Evolutionary conservation across 2,113 vertebrate genomes (phyloP), one percentile per base, ranked within the genome.

Genomic region (Lipophrys pholis): DNA sequence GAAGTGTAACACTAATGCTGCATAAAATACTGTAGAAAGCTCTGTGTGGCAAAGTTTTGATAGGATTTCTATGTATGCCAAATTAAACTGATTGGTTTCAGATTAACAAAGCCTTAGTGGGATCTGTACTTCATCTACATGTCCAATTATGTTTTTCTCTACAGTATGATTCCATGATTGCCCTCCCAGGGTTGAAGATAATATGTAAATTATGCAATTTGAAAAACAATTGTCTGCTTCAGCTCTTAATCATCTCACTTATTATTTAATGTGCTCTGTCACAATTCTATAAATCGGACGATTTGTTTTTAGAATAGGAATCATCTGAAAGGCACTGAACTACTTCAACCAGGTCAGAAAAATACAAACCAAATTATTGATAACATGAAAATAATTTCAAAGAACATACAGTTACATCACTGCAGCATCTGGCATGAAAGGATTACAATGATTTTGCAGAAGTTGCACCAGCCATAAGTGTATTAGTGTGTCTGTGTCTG

Each of bases 401-500:
- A 73, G 15, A 79, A 53, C 2, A 49, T 5, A 60, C 38, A 48
- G 38, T 73, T 66, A 64, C 76, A 67, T 75, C 63, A 67, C 51
- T 58, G 15, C 56, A 66, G 59, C 73, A 76, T 77, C 63, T 53
- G 76, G 49, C 43, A 52, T 54, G 53, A 72, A 71, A 61, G 17
- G 30, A 55, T 70, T 67, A 40, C 65, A 69, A 36, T 40, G 43
- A 49, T 71, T 84, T 61, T 77, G 58, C 38, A 71, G 68, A 73
- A 45, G 61, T 83, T 82, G 69, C 80, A 49, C 54, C 67, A 83
- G 49, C 61, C 57, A 59, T 58, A 51, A 62, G 11, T 65, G 52
- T 42, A 35, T 45, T 55, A 55, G 76, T 65, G 59, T 60, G 60
- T 45, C n/a, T 49, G 52, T 63, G 42, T 42, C 15, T 17, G 46